phyloP scores from a whole-genome alignment of 2,113 vertebrate species.

The Larimichthys polyactis region DNA sequence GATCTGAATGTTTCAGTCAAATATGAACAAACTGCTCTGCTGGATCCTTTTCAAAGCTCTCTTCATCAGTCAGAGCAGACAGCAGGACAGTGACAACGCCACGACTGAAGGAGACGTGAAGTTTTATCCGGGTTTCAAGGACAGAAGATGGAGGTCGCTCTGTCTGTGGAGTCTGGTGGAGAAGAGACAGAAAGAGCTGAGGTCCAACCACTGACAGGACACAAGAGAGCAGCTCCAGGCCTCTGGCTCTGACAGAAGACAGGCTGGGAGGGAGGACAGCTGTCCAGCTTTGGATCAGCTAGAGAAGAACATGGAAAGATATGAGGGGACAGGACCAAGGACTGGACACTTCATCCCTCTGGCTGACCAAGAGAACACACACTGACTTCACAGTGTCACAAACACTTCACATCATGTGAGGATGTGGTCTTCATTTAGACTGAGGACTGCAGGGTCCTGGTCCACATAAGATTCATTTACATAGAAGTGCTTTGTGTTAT shows the following conservation, averaged over 20 bases:
- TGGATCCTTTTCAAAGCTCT: slow-evolving; percentile 8
- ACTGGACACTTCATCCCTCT: not conserved
- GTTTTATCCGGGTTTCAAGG: slow-evolving; percentile 22
- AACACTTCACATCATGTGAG: not conserved
- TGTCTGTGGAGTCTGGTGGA: slow-evolving; percentile 11
- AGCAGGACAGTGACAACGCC: not conserved
- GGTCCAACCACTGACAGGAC: slow-evolving; percentile 36
- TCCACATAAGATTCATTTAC: not conserved
- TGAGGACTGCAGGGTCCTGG: slow-evolving; percentile 2
- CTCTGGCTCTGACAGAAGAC: slow-evolving; percentile 44
- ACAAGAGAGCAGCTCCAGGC: slow-evolving; percentile 35
- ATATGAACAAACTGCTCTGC: not conserved
- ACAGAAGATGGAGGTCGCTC: slow-evolving; percentile 33
- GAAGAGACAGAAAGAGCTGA: slow-evolving; percentile 6
- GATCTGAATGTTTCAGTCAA: not conserved
- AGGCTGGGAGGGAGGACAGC: slow-evolving; percentile 25
- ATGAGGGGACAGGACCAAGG: slow-evolving; percentile 12
- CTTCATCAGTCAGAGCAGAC: not conserved
- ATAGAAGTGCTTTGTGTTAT: too few relatives aligned
- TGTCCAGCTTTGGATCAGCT: slow-evolving; percentile 32
- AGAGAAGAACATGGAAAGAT: not conserved
- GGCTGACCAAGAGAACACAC: not conserved
- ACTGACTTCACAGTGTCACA: slow-evolving; percentile 15
- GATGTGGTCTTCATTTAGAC: slow-evolving; percentile 13
- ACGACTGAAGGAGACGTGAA: slow-evolving; percentile 13